phyloP scores from a whole-genome alignment of 53 echinoderm and acorn worm genomes.

The Holothuria leucospilota region DNA sequence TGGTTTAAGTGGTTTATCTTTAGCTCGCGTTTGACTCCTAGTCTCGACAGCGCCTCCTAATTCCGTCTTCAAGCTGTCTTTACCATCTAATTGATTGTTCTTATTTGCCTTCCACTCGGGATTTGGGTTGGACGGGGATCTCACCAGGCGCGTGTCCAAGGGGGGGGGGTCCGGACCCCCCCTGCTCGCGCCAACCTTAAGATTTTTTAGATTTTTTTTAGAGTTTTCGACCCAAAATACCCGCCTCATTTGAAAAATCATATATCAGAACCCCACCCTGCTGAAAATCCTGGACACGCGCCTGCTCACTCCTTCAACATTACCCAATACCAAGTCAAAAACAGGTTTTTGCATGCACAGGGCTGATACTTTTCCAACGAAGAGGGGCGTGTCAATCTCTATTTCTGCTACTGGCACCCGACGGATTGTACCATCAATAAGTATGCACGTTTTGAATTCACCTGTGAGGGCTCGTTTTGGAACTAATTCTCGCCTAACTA shows the following conservation, averaged over 20 bases:
- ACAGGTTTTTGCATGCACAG: slow-evolving; percentile 35
- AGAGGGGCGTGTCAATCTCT: slow-evolving; percentile 33
- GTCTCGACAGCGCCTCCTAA: slow-evolving; percentile 38
- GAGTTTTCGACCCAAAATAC: no score
- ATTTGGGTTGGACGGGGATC: not conserved
- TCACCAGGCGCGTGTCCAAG: no score
- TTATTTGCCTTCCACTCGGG: not conserved
- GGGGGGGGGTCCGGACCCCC: no score
- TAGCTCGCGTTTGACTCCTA: slow-evolving; percentile 25
- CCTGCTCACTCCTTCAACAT: slow-evolving; percentile 50
- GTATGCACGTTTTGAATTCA: not conserved
- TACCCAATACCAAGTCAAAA: slow-evolving; percentile 28
- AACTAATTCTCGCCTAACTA: not conserved
- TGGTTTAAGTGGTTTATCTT: slow-evolving; percentile 40
- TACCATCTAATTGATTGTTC: no score
- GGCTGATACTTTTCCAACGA: slow-evolving; percentile 17
- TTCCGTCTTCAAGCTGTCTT: not conserved
- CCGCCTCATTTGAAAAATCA: no score
- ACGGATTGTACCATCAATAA: slow-evolving; percentile 44
- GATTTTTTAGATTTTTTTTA: no score
- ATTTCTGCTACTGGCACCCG: slow-evolving; percentile 34
- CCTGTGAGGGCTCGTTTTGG: slow-evolving; percentile 14
- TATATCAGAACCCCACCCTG: no score
- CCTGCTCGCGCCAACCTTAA: no score
- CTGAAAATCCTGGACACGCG: no score